A percentile compares a stretch with the other conserved stretches of the same genome.
Conservation (phyloP, 2,797 vertebrate genomes). For the Cirrhinus molitorella region DNA sequence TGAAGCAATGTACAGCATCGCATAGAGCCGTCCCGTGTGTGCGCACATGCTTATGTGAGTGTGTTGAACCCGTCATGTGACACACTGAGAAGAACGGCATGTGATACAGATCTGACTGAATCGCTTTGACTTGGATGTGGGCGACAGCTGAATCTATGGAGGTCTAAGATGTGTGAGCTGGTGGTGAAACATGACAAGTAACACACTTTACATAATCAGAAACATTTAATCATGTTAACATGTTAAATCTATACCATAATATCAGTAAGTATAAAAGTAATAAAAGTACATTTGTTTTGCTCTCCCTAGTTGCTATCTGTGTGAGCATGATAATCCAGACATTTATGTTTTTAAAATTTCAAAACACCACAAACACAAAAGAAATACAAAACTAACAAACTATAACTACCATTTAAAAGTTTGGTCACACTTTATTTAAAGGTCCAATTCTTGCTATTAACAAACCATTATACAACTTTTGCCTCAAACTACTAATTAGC, state of each 20-base stretch:
- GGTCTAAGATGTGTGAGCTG: not conserved
- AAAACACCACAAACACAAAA: not conserved
- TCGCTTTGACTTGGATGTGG: constrained; percentile 15
- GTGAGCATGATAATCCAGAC: too few species aligned
- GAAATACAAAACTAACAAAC: not conserved
- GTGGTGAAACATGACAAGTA: not conserved
- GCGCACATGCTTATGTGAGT: not conserved
- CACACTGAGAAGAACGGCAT: constrained; percentile 33
- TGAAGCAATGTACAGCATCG: not conserved
- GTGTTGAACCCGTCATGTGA: constrained; percentile 41
- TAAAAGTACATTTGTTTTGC: too few species aligned
- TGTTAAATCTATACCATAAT: not conserved
- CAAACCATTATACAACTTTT: too few species aligned
- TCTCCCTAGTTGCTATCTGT: too few species aligned
- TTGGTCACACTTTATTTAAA: too few species aligned
- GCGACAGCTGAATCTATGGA: not conserved
- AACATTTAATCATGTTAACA: not conserved
- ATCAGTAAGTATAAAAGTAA: too few species aligned
- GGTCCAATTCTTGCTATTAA: too few species aligned
- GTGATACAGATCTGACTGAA: constrained; percentile 36
- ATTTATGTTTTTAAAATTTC: not conserved
- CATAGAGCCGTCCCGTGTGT: not conserved
- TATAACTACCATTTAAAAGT: too few species aligned
- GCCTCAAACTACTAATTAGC: too few species aligned
- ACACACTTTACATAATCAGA: not conserved